Percentiles rank a stretch among this genome's conserved stretches.
phyloP scores from a whole-genome alignment of 2,797 vertebrate species.

The Falco cherrug region DNA sequence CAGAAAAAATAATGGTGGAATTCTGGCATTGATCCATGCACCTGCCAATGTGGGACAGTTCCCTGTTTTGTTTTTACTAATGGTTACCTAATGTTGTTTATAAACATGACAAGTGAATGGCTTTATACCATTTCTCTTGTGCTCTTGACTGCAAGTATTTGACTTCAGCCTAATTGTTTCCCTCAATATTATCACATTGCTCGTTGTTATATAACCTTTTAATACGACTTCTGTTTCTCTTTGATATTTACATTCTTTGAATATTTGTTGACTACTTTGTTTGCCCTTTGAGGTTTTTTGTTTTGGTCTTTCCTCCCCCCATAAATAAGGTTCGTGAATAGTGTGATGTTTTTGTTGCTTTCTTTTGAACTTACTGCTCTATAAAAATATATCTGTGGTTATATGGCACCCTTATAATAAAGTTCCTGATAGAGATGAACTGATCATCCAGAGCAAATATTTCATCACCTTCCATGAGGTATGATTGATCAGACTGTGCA shows the following conservation, averaged over 20 bases:
- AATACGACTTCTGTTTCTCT: neutral
- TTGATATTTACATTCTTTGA: slow-evolving; percentile 23
- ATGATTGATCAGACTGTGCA: neutral
- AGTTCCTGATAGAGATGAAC: neutral
- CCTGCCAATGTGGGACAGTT: neutral
- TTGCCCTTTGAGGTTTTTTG: slow-evolving; percentile 6
- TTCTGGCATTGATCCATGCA: neutral
- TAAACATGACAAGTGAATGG: neutral
- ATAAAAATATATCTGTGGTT: neutral
- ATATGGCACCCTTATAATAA: neutral
- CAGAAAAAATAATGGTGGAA: neutral
- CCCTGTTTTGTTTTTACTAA: neutral
- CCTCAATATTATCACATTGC: neutral
- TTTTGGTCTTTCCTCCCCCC: no score
- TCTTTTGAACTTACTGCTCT: neutral
- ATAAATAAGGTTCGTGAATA: neutral
- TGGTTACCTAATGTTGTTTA: neutral
- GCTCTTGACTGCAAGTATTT: neutral
- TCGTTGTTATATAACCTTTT: neutral
- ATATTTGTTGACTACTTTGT: slow-evolving; percentile 38
- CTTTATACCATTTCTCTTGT: neutral
- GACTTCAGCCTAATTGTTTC: neutral
- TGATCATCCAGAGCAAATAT: neutral
- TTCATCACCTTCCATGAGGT: neutral
- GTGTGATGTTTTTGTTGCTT: neutral